phyloP scores from a whole-genome alignment of 2,888 invertebrate genomes.

The Thymelicus sylvestris region DNA sequence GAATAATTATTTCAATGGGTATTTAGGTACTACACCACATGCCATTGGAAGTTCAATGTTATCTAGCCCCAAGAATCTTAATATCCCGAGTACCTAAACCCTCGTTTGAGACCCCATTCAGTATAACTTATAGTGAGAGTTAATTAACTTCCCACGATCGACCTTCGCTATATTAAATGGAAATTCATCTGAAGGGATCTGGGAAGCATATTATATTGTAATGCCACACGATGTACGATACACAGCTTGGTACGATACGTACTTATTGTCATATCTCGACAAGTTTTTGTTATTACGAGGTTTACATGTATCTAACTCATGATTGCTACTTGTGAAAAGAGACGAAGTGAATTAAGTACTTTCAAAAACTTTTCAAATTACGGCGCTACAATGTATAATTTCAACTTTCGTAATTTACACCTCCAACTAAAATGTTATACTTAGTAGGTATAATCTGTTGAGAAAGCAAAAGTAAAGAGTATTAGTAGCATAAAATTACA shows the following conservation, averaged over 20 bases:
- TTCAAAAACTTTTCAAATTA: no score
- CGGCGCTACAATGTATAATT: no score
- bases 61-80: not conserved
- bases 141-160: constrained; percentile 38
- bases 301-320: no score
- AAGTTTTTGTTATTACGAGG: no score
- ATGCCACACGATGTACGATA: constrained; percentile 12
- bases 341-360: no score
- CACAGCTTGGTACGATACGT: not conserved
- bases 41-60: not conserved
- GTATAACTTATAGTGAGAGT: constrained; percentile 13
- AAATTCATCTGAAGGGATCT: constrained; percentile 19
- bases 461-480: no score
- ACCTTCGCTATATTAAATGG: constrained; percentile 29
- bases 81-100: not conserved
- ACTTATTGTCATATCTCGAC: not conserved
- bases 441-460: no score
- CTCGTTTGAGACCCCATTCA: not conserved
- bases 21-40: not conserved
- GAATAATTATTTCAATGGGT: no score
- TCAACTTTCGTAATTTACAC: no score
- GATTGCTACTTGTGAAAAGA: no score
- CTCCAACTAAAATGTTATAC: no score
- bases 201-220: constrained; percentile 17
- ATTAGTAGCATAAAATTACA: no score